Conservation (phyloP, 2,888 invertebrate species). For the Alitta virens region DNA sequence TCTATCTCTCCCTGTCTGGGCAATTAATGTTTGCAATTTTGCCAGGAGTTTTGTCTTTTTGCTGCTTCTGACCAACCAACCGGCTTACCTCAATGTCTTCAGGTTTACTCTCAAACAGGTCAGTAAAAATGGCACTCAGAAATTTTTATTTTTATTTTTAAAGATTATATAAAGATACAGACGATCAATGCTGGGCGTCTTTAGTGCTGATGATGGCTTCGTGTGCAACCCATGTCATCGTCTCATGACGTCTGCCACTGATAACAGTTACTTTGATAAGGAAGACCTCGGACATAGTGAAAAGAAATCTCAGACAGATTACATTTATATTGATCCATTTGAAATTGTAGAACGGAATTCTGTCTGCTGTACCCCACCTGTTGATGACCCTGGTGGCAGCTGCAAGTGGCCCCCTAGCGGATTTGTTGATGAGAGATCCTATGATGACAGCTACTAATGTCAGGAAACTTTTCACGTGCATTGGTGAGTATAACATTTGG, state of each 20-base stretch:
- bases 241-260: too few relatives aligned
- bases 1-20: constrained; percentile 46
- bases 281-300: too few relatives aligned
- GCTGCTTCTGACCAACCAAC: constrained; percentile 53
- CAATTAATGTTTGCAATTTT: constrained; percentile 50
- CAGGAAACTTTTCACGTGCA: constrained; percentile 45
- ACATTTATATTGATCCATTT: too few relatives aligned
- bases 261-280: too few relatives aligned
- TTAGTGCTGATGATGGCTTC: too few relatives aligned
- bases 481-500: constrained; percentile 29
- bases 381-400: constrained; percentile 41
- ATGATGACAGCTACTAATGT: constrained; percentile 38
- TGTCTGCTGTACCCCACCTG: constrained; percentile 49
- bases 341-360: constrained; percentile 53
- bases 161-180: too few relatives aligned
- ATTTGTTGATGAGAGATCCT: constrained; percentile 34
- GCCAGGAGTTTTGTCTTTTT: constrained; percentile 50
- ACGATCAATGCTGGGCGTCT: too few relatives aligned
- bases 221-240: too few relatives aligned
- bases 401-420: constrained; percentile 48
- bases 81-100: constrained; percentile 49
- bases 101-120: constrained; percentile 50
- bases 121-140: constrained; percentile 14
- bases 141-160: too few relatives aligned
- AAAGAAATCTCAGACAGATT: too few relatives aligned